Base-by-base conservation (phyloP, 2,888 invertebrate genomes). In the Electrophaes corylata region DNA sequence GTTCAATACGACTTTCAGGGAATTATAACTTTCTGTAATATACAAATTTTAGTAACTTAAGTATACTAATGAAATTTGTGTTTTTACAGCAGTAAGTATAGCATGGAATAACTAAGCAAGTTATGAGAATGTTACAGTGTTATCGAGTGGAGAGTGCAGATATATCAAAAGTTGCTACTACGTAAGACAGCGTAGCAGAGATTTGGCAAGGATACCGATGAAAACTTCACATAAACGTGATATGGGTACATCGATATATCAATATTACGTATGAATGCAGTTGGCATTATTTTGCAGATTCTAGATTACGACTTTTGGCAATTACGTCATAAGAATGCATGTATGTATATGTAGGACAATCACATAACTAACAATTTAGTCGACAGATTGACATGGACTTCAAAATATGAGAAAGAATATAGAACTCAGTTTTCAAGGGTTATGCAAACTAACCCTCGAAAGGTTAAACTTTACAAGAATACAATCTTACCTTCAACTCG, bases 191-290 rank as follows among this genome's bases (percentile, higher is more conserved):
- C 55, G 46, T 51, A 46, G 46, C 18, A 48, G 51, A 44, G 37
- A 55, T 41, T 55, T 60, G 60, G 55, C 60, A 56, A 52, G 60
- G 55, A 31, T 55, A 39, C 50, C 40, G 41, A 51, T 55, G 51
- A 52, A 60, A 60, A 48, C 39, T 47, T 51, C 59, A 23, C 51
- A 55, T 50, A 33, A 48, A 55, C 18, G 40, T 58, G 59, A 55
- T 55, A 51, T 51, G 37, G 19, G 49, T 54, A 20, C 11, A 19
- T 8, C 11, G 31, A 31, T 31, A 31, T 39, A 53, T 41, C 54
- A 41, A 58, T 49, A 44, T 46, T 26, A 53, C 37, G 35, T 43
- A 20, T 35, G 19, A 52, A 43, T 53, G 43, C 52, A 57, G 23
- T 47, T 46, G 29, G 20, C 1, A 33, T 29, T 23, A 18, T 43